Base-by-base conservation (phyloP, 2,797 vertebrate species). In the Aphelocoma californica region DNA sequence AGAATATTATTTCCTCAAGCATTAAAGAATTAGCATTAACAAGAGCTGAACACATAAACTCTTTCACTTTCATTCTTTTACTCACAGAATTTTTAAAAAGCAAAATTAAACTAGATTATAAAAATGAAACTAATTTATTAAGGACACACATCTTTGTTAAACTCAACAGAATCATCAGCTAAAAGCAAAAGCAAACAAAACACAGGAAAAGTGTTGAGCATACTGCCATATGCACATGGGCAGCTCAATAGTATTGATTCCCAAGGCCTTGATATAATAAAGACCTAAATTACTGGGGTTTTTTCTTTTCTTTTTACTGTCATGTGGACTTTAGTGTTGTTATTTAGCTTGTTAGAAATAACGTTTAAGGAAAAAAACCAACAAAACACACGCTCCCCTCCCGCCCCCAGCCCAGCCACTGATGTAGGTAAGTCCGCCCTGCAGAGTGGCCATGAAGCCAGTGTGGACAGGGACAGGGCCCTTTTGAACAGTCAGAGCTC, bases 361-460 rank as follows among this genome's bases (percentile, higher is more conserved):
- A 64, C 4, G 9, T 58, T 42, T 14, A 71, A 36, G 23, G 13
- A 48, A 36, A 47, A 24, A 23, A 8, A 2, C 8, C 6, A 45
- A 11, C 2, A 28, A 53, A 69, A 23, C 10, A 44, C 4, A 16
- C 0, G 0, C 9, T 47, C 7, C 13, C 2, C 9, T 62, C 40
- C 48, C 12, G 24, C 24, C 25, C 23, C 57, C 15, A 7, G 24
- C 3, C 4, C 1, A 6, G n/a, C 7, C 28, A 16, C 26, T 21
- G 58, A 38, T 16, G 44, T 10, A 18, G 9, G 17, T 19, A 34
- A 45, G 11, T 5, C 9, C 15, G 4, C 11, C 12, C 31, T 24
- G 23, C 58, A 48, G 10, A 8, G 31, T 28, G 19, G 29, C 66
- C 34, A 5, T 0, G 17, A 16, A 38, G 25, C 11, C 45, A 12